Percentiles rank a stretch among this genome's conserved stretches.
Evolutionary conservation across 1,140 invertebrate species (phyloP).

Genomic region (Drosophila willistoni): DNA sequence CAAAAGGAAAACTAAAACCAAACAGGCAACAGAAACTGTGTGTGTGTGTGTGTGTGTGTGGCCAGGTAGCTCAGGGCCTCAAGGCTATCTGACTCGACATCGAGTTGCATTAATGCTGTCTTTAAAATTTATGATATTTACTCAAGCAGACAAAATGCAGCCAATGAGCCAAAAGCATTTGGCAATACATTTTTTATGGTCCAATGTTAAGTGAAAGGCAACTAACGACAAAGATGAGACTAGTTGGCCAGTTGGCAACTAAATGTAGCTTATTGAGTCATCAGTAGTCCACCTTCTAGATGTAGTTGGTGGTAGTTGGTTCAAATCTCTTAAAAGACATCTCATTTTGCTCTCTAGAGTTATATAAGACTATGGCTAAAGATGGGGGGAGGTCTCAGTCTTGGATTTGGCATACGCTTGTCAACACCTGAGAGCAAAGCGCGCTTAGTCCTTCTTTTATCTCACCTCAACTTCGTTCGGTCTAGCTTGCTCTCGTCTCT

Average conservation of each 20-base stretch:
- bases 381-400: constrained; percentile 33
- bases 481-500: constrained; percentile 22
- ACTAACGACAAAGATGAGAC: constrained; percentile 14
- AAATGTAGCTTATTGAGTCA: constrained; percentile 24
- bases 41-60: no score
- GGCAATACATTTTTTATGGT: constrained; percentile 20
- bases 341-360: no score
- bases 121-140: constrained; percentile 82
- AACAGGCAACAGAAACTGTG: constrained; percentile 18
- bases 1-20: neutral
- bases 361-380: neutral
- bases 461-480: constrained; percentile 1
- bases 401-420: constrained; percentile 37
- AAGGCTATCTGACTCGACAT: constrained; percentile 32
- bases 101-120: constrained; percentile 68
- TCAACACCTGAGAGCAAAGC: constrained; percentile 61
- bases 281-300: no score
- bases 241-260: constrained; percentile 1
- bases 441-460: neutral
- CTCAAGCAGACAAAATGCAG: constrained; percentile 55
- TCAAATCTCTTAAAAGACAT: no score
- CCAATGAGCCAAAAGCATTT: constrained; percentile 34
- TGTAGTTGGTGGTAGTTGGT: no score
- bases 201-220: constrained; percentile 14
- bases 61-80: neutral